A percentile compares a stretch with the other conserved stretches of the same genome.
Evolutionary conservation across 2,888 invertebrate species (phyloP).

Genomic region (Phasia obesa): DNA sequence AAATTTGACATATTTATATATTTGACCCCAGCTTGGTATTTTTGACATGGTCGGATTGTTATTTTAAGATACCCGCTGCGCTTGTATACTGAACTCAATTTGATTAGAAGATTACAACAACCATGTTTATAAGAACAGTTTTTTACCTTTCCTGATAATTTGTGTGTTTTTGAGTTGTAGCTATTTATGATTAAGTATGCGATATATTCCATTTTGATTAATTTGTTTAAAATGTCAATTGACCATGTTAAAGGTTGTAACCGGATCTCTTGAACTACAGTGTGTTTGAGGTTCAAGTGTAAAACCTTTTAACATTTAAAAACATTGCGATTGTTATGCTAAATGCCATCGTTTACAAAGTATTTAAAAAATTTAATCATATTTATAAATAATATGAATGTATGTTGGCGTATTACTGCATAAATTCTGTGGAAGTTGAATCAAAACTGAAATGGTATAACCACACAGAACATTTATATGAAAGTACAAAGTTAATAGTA

Average conservation of each 20-base stretch:
- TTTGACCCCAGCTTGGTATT: too few relatives aligned
- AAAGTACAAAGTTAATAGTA: neutral
- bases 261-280: neutral
- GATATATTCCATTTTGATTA: too few relatives aligned
- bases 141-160: too few relatives aligned
- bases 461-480: neutral
- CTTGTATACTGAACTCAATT: too few relatives aligned
- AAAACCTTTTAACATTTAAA: neutral
- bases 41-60: too few relatives aligned
- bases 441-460: neutral
- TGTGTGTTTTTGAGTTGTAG: too few relatives aligned
- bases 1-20: too few relatives aligned
- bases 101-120: too few relatives aligned
- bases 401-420: constrained; percentile 19
- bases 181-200: too few relatives aligned
- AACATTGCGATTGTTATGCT: constrained; percentile 1
- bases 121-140: too few relatives aligned
- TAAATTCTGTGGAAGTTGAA: constrained; percentile 20
- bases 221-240: too few relatives aligned
- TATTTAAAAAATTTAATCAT: constrained; percentile 16
- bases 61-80: too few relatives aligned
- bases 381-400: constrained; percentile 25
- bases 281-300: neutral
- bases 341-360: constrained; percentile 14
- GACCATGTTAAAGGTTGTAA: neutral